phyloP scores from a whole-genome alignment of 2,888 invertebrate genomes.

The Drosophila buzzatii region DNA sequence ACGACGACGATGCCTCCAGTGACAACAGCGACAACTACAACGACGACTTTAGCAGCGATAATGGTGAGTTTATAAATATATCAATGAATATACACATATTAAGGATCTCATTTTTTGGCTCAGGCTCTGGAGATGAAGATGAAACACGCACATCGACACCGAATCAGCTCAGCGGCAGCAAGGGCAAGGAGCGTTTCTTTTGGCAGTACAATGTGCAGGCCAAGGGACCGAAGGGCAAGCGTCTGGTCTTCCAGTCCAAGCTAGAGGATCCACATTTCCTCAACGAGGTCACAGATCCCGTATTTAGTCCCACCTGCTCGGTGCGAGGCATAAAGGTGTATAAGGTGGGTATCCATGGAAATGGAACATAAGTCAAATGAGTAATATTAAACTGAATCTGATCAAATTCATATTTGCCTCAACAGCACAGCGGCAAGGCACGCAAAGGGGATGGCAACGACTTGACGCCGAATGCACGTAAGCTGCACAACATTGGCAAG shows the following conservation, averaged over 20 bases:
- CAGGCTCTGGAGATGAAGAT: constrained; percentile 83
- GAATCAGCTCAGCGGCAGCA: constrained; percentile 79
- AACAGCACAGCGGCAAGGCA: constrained; percentile 91
- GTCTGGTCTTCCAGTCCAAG: constrained; percentile 93
- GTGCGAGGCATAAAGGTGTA: constrained; percentile 94
- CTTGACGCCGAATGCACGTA: constrained; percentile 96
- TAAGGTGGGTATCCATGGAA: constrained; percentile 64
- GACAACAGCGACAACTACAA: constrained; percentile 95
- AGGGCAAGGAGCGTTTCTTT: constrained; percentile 94
- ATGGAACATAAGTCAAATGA: too few species aligned
- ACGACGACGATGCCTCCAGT: constrained; percentile 93
- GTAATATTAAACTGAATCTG: neutral
- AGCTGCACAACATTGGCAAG: constrained; percentile 95
- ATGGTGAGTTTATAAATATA: constrained; percentile 85
- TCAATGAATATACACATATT: neutral
- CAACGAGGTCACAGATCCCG: constrained; percentile 96
- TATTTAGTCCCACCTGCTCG: constrained; percentile 96
- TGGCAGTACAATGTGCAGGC: constrained; percentile 99
- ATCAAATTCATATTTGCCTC: neutral
- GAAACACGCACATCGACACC: constrained; percentile 80
- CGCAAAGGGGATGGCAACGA: constrained; percentile 99
- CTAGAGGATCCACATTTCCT: constrained; percentile 96
- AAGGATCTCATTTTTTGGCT: neutral
- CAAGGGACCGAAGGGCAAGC: constrained; percentile 98
- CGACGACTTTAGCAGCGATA: constrained; percentile 94